Conservation (phyloP, 2,888 invertebrate genomes). For the Callinectes sapidus region DNA sequence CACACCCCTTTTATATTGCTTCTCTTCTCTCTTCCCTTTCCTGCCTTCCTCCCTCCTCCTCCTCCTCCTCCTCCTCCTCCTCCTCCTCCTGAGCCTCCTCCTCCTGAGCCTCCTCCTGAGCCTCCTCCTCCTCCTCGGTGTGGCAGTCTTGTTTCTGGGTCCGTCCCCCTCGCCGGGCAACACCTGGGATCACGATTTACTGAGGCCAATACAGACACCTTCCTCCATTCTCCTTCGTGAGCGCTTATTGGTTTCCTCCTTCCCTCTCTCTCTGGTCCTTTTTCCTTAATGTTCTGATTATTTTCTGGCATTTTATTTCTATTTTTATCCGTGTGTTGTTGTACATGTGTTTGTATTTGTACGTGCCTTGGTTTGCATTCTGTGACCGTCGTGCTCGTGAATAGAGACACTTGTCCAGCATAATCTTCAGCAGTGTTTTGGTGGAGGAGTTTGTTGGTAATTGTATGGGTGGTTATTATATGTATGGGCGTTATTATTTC, state of each 20-base stretch:
- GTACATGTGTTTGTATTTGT: background rate
- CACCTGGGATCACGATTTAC: slow-evolving; percentile 1
- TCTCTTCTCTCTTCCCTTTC: background rate
- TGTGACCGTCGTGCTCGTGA: background rate
- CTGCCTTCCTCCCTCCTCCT: background rate
- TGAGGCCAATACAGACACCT: background rate
- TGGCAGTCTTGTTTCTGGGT: background rate
- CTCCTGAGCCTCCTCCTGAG: too few relatives aligned
- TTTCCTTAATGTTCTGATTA: background rate
- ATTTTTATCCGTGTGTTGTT: background rate
- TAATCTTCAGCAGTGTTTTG: background rate
- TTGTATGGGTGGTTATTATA: background rate
- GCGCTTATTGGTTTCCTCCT: background rate
- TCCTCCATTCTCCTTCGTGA: background rate
- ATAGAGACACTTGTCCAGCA: background rate
- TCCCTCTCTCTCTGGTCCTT: background rate
- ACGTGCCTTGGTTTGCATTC: background rate
- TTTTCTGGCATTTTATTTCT: background rate
- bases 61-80: background rate
- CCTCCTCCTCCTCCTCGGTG: background rate
- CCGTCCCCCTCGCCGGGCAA: background rate
- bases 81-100: too few relatives aligned
- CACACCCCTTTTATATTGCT: background rate
- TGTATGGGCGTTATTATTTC: too few relatives aligned
- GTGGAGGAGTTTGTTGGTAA: background rate